Conservation (phyloP, 2,113 vertebrate genomes). For the Gymnocephalus cernua region DNA sequence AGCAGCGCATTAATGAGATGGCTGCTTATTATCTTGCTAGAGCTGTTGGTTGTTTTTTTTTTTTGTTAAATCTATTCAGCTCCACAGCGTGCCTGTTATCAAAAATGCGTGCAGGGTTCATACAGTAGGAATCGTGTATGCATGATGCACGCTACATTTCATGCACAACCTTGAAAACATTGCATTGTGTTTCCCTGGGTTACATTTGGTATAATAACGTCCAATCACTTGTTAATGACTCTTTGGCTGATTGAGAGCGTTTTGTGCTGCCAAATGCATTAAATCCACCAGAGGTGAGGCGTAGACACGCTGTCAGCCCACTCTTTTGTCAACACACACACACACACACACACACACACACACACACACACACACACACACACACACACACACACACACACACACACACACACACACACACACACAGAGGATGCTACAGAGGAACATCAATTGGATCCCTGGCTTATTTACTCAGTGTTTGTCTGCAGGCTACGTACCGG, state of each 20-base stretch:
- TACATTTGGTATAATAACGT: constrained; percentile 2
- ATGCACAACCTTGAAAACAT: constrained; percentile 13
- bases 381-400: constrained; percentile 39
- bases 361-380: background rate
- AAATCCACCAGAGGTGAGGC: constrained; percentile 29
- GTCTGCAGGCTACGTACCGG: constrained; percentile 49
- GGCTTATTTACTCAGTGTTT: constrained; percentile 71
- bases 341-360: constrained; percentile 19
- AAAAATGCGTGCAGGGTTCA: background rate
- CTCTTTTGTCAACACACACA: constrained; percentile 11
- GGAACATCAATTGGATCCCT: constrained; percentile 53
- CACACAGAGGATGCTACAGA: constrained; percentile 11
- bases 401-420: constrained; percentile 6
- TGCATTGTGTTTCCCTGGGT: constrained; percentile 1
- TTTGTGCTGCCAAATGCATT: constrained; percentile 34
- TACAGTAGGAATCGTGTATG: background rate
- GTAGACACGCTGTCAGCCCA: constrained; percentile 25
- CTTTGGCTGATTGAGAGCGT: constrained; percentile 3
- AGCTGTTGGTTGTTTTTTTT: constrained; percentile 28
- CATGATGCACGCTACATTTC: constrained; percentile 8
- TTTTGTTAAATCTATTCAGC: constrained; percentile 28
- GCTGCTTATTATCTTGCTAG: constrained; percentile 59
- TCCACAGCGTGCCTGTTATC: constrained; percentile 4
- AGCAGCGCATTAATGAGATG: constrained; percentile 66
- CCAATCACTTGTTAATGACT: constrained; percentile 29